Evolutionary conservation across 1,140 invertebrate species (phyloP).

Genomic region (Cydia strobilella): DNA sequence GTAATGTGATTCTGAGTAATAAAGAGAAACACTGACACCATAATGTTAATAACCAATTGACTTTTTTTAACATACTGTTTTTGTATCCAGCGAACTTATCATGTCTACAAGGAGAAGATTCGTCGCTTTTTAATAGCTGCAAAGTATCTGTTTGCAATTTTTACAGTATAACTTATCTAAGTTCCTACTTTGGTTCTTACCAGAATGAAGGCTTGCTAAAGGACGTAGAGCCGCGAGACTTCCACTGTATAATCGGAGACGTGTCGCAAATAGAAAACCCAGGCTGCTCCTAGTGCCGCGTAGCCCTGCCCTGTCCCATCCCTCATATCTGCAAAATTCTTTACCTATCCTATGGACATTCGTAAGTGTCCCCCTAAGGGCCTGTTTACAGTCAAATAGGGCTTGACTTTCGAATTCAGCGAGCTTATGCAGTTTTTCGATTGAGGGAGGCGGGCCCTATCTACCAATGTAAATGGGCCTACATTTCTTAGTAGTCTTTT

Average conservation of each 20-base stretch:
- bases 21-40: no score
- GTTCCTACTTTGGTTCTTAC: slow-evolving; percentile 43
- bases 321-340: slow-evolving; percentile 75
- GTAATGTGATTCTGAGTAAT: no score
- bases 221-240: slow-evolving; percentile 72
- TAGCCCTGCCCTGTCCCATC: slow-evolving; percentile 37
- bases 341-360: slow-evolving; percentile 56
- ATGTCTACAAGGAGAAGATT: no score
- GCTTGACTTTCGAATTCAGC: no score
- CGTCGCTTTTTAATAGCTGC: no score
- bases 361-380: slow-evolving; percentile 57
- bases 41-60: no score
- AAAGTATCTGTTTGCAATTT: neutral
- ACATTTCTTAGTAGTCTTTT: slow-evolving; percentile 41
- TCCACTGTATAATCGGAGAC: slow-evolving; percentile 74
- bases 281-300: slow-evolving; percentile 47
- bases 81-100: no score
- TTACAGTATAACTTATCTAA: neutral
- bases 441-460: neutral
- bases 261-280: slow-evolving; percentile 69
- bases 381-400: neutral
- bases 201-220: slow-evolving; percentile 72
- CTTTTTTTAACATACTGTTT: no score
- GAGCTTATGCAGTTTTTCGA: neutral
- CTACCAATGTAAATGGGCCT: neutral